These are phyloP conservation scores for Campoplex capitator DNA, from an alignment of 2,888 invertebrate genomes.

Conservation along the genomic window DNA sequence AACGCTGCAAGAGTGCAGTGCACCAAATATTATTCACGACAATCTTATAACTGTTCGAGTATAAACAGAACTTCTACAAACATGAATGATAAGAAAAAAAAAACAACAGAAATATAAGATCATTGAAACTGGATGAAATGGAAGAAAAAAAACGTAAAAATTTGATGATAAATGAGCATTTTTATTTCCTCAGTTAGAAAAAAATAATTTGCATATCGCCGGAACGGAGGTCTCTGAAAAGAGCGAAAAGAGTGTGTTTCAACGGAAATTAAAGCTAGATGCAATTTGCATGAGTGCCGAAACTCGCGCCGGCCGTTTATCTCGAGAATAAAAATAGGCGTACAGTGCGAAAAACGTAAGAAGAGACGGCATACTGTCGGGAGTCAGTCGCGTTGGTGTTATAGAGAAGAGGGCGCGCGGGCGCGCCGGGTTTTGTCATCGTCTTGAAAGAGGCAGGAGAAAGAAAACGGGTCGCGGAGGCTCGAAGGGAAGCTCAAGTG, in stretches of 20 bases:
- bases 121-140: neutral
- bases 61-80: neutral
- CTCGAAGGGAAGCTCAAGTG: constrained; percentile 38
- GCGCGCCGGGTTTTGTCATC: neutral
- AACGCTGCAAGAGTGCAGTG: too few species aligned
- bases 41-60: neutral
- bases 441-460: neutral
- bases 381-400: neutral
- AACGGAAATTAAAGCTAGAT: constrained; percentile 1
- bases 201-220: neutral
- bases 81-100: neutral
- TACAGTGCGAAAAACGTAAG: neutral
- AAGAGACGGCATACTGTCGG: neutral
- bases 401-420: neutral
- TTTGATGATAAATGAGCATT: neutral
- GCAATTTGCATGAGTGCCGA: constrained; percentile 9
- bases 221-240: neutral
- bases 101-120: neutral
- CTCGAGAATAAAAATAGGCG: constrained; percentile 1
- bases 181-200: neutral
- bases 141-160: neutral
- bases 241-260: neutral
- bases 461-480: constrained; percentile 11
- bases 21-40: neutral
- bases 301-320: neutral